phyloP scores from a whole-genome alignment of 2,113 vertebrate genomes.

The Damaliscus lunatus region DNA sequence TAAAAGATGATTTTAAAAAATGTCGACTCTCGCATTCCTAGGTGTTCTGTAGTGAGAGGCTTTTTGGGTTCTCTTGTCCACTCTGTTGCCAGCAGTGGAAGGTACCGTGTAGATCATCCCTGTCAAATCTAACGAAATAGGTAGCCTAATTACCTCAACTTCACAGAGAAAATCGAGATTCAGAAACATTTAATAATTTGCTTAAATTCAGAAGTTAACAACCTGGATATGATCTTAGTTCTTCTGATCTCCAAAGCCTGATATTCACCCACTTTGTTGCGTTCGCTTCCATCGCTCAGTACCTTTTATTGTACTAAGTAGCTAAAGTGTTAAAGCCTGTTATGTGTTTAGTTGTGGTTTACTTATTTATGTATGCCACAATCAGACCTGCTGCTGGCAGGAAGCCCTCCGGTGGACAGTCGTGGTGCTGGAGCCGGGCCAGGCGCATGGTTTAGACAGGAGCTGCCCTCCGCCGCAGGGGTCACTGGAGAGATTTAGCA shows the following conservation, averaged over 20 bases:
- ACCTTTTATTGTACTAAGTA: background rate
- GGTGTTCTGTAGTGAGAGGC: background rate
- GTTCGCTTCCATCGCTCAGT: background rate
- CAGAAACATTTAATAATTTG: background rate
- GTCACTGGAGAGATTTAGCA: background rate
- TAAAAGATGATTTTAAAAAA: background rate
- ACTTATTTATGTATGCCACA: background rate
- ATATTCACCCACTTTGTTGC: background rate
- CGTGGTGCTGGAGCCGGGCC: background rate
- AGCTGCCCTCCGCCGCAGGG: fast-evolving
- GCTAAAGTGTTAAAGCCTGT: background rate
- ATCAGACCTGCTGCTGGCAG: background rate
- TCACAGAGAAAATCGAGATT: background rate
- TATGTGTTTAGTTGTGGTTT: background rate
- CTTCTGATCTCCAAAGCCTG: background rate
- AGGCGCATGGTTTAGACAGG: background rate
- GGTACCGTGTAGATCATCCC: background rate
- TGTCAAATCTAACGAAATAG: background rate
- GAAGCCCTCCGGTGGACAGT: background rate
- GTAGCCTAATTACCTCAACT: background rate
- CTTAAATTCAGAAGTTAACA: background rate
- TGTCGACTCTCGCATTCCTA: background rate
- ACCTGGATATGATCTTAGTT: background rate
- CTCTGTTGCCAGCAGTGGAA: background rate
- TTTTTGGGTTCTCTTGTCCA: background rate